These are phyloP conservation scores for Oscheius sp. DNA, from an alignment of 2,888 invertebrate genomes.

Conservation along the genomic window DNA sequence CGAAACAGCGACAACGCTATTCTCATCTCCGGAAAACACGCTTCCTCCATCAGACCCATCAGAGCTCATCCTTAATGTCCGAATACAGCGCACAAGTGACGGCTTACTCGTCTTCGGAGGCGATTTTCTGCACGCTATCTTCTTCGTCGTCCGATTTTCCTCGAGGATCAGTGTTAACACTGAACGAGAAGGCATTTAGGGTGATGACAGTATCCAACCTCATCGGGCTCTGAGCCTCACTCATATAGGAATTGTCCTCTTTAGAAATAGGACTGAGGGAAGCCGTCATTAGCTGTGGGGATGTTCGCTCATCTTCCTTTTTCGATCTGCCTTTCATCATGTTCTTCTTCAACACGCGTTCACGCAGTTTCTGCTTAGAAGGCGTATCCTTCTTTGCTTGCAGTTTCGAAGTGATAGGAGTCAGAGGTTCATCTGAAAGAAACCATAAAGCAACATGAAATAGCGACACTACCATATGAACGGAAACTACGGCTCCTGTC, in stretches of 20 bases:
- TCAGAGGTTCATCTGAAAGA: conserved; percentile 28
- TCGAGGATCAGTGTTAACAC: too few species aligned
- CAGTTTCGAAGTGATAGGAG: conserved; percentile 53
- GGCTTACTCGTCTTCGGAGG: too few species aligned
- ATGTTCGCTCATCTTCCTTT: too few species aligned
- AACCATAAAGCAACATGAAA: neutral
- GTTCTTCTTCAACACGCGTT: conserved; percentile 53
- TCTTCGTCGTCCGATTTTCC: too few species aligned
- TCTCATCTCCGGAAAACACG: conserved; percentile 1
- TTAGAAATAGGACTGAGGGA: neutral
- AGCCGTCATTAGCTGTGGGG: too few species aligned
- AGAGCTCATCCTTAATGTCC: neutral
- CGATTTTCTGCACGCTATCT: too few species aligned
- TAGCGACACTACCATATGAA: neutral
- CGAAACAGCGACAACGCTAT: neutral
- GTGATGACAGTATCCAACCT: neutral
- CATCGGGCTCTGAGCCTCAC: neutral
- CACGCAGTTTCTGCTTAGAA: conserved; percentile 54
- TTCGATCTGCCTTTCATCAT: conserved; percentile 7
- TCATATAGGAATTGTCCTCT: neutral
- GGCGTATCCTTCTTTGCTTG: conserved; percentile 32
- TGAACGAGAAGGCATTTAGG: too few species aligned
- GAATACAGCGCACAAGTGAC: neutral
- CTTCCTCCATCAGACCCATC: neutral
- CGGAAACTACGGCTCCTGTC: conserved; percentile 50